These are phyloP conservation scores for Drosophila ohnishii DNA, from an alignment of 1,140 invertebrate species.

Conservation along the genomic window DNA sequence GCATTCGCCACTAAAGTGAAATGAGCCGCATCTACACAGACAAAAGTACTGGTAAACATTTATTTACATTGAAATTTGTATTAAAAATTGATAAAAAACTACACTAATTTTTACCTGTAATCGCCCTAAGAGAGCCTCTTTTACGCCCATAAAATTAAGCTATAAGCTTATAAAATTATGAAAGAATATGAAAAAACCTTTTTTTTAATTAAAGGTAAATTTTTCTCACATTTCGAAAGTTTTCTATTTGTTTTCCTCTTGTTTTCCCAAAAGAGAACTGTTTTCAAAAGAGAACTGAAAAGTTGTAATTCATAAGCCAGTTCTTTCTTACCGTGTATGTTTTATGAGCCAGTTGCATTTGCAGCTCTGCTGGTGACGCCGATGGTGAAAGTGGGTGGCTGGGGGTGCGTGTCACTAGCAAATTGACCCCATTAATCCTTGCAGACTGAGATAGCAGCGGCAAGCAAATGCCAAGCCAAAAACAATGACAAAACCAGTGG, in stretches of 20 bases:
- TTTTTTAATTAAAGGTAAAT: too few relatives aligned
- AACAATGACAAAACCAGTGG: slow-evolving; percentile 65
- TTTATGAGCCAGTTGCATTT: slow-evolving; percentile 51
- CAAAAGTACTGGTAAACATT: not conserved
- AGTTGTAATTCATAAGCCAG: too few relatives aligned
- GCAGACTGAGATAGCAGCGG: slow-evolving; percentile 34
- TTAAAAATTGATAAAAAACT: too few relatives aligned
- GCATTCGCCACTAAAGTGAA: slow-evolving; percentile 48
- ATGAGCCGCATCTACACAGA: slow-evolving; percentile 46
- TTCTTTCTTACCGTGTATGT: slow-evolving; percentile 21
- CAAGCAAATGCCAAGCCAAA: slow-evolving; percentile 47
- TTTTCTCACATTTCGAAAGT: too few relatives aligned
- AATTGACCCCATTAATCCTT: slow-evolving; percentile 77
- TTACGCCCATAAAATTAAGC: too few relatives aligned
- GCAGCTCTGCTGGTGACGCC: slow-evolving; percentile 14
- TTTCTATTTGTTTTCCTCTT: too few relatives aligned
- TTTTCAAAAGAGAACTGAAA: not conserved
- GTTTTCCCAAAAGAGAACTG: not conserved
- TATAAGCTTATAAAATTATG: too few relatives aligned
- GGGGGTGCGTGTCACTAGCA: slow-evolving; percentile 61
- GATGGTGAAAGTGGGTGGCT: not conserved
- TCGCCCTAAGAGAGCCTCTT: too few relatives aligned
- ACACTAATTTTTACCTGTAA: too few relatives aligned
- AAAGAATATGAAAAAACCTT: too few relatives aligned
- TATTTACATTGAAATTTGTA: not conserved